Evolutionary conservation across 2,888 invertebrate species (phyloP), one percentile per base, ranked within the genome.

Genomic region (Thysanoteuthis rhombus): DNA sequence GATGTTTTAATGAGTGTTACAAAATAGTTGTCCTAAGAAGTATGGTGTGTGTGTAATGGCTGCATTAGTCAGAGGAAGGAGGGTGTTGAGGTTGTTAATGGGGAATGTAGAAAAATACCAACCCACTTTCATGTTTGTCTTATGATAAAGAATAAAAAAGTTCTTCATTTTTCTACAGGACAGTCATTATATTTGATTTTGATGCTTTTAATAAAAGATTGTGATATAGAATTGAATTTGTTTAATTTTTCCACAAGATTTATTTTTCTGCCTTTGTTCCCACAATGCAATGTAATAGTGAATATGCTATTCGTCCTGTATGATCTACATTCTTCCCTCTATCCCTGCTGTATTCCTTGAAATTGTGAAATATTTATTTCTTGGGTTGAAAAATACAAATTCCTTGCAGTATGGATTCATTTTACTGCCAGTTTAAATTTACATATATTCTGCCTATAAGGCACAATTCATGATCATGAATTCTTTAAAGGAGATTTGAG

Each of bases 41-140:
- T 75, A 75, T 75, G n/a, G n/a, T n/a, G 75, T 75, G 75, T 75
- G 75, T 75, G 75, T 75, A 75, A 75, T 75, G 75, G 75, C 52
- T 75, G 75, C 16, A 75, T 36, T 75, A 22, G 25, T 36, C 16
- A n/a, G 8, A 75, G n/a, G 36, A 75, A 75, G 75, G n/a, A n/a
- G n/a, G n/a, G 52, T 52, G 52, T 52, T 3, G 25, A 52, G 5
- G 25, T 52, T 52, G 25, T 52, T 25, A 22, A 25, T 22, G 52
- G 22, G n/a, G 75, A n/a, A 75, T n/a, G 75, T 75, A 75, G n/a
- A 75, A 75, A n/a, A n/a, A n/a, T n/a, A 16, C 75, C n/a, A 75
- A 75, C 75, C n/a, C 75, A 75, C 75, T 36, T 75, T 75, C 75
- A 16, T n/a, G 16, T 75, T 75, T 75, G 1, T 75, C 16, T 75